Conservation (phyloP, 2,888 invertebrate species). For the Dorcus parallelipipedus region DNA sequence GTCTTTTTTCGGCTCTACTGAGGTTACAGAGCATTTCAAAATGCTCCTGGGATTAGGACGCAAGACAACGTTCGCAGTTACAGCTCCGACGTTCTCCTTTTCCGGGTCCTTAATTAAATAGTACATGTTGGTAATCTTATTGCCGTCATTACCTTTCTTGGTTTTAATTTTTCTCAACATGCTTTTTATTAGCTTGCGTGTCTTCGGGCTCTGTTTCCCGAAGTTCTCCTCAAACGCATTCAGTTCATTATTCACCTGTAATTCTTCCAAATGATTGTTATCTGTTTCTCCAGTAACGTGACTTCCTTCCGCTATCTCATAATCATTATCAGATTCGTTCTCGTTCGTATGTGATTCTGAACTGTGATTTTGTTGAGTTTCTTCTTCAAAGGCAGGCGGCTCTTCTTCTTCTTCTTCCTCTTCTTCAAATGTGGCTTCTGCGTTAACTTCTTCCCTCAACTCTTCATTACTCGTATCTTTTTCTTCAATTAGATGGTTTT, state of each 20-base stretch:
- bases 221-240: constrained; percentile 11
- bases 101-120: constrained; percentile 39
- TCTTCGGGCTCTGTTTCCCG: background rate
- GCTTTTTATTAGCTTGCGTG: constrained; percentile 20
- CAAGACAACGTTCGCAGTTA: constrained; percentile 16
- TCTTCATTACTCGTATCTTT: background rate
- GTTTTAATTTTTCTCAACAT: constrained; percentile 1
- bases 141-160: constrained; percentile 7
- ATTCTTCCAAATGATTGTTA: constrained; percentile 7
- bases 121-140: constrained; percentile 25
- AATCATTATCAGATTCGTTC: constrained; percentile 32
- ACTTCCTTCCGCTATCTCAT: constrained; percentile 37
- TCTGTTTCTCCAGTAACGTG: constrained; percentile 35
- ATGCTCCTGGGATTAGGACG: constrained; percentile 41
- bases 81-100: constrained; percentile 40
- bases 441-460: background rate
- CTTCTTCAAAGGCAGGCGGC: background rate
- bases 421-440: background rate
- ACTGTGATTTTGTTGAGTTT: background rate
- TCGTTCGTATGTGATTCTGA: constrained; percentile 13
- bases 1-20: constrained; percentile 18
- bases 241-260: constrained; percentile 20
- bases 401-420: background rate
- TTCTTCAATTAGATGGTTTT: constrained; percentile 11
- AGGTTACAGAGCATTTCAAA: constrained; percentile 35